These are phyloP conservation scores for Xenopus laevis DNA, from an alignment of 2,113 vertebrate genomes.

Conservation along the genomic window DNA sequence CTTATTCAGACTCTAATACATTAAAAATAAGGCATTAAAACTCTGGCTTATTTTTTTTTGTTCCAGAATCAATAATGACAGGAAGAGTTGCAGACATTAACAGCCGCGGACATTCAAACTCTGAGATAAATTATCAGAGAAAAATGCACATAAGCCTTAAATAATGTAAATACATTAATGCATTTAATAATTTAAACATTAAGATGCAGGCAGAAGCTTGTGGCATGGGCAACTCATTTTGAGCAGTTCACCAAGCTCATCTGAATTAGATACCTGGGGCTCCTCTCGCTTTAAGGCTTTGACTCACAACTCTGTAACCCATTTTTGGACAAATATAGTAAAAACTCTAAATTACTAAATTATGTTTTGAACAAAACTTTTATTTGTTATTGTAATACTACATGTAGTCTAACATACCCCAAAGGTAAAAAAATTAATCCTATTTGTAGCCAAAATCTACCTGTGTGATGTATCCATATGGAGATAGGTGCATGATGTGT, in stretches of 20 bases:
- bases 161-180: conserved; percentile 99
- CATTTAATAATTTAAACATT: conserved; percentile 99
- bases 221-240: conserved; percentile 53
- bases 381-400: no score
- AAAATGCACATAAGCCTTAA: conserved; percentile 98
- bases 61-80: conserved; percentile 98
- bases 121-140: conserved; percentile 97
- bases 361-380: no score
- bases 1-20: conserved; percentile 99
- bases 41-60: conserved; percentile 72
- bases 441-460: no score
- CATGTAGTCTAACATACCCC: no score
- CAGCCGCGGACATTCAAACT: conserved; percentile 95
- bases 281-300: background rate
- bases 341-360: no score
- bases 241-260: background rate
- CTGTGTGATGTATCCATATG: no score
- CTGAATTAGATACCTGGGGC: conserved; percentile 15
- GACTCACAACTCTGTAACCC: no score
- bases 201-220: conserved; percentile 76
- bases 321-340: no score
- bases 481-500: no score
- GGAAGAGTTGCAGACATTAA: conserved; percentile 93
- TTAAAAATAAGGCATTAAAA: conserved; percentile 90
- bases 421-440: no score